Evolutionary conservation across 2,888 invertebrate species (phyloP), one percentile per base, ranked within the genome.

Genomic region (Harmothoe impar): DNA sequence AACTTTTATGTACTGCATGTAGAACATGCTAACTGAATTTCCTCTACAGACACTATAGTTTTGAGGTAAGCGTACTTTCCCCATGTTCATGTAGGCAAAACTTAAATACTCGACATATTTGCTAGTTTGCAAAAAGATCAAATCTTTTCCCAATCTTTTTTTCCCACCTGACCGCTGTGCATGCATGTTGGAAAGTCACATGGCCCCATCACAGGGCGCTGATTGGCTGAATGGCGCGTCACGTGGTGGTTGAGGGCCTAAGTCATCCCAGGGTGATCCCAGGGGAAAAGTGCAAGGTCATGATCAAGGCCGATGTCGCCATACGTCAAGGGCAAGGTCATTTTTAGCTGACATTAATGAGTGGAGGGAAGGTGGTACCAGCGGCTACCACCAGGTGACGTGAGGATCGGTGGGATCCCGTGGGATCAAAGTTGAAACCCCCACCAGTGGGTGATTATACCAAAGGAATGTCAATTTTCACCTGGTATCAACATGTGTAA

Each of bases 391-490:
- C 72, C 72, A 72, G 72, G 72, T 72, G 72, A n/a, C 62, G 62
- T n/a, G 23, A 72, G 5, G 29, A 72, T 20, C 62, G 3, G 20
- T 15, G 20, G 62, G 43, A 43, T 43, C 43, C 43, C 43, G 10
- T 43, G 43, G 72, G 72, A 29, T 72, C 72, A 72, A 72, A 72
- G 72, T 72, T 72, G 72, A 72, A 29, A 72, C 5, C 72, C n/a
- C n/a, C 62, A n/a, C 43, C n/a, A 43, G 43, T 7, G 10, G 43
- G 43, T 43, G 43, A 43, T 43, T 43, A 43, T 7, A 10, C 43
- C 43, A 43, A 3, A 43, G 43, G 43, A 43, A 43, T 43, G 43
- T 43, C 3, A 43, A 43, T 43, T 43, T 43, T 10, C 43, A 43
- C 43, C 43, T 43, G 43, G 43, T 43, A 43, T 43, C 43, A 43